phyloP scores from a whole-genome alignment of 2,888 invertebrate species.

The Lithophane semibrunnea region DNA sequence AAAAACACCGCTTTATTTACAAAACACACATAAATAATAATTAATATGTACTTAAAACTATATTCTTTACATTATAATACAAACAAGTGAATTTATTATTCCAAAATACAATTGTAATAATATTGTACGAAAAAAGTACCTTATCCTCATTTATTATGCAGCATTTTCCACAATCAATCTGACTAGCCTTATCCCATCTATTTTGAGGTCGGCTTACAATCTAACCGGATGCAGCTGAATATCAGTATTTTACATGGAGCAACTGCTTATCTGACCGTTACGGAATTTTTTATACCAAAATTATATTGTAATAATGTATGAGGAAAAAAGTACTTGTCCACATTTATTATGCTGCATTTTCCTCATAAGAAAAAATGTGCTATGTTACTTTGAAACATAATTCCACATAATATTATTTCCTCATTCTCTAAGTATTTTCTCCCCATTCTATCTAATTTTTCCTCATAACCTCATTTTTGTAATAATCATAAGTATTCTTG shows the following conservation, averaged over 20 bases:
- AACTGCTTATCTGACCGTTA: background rate
- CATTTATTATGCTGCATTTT: background rate
- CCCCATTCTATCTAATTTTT: background rate
- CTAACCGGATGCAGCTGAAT: background rate
- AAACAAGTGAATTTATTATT: conserved; percentile 9
- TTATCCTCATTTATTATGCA: too few relatives aligned
- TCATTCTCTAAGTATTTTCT: background rate
- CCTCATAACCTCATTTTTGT: conserved; percentile 1
- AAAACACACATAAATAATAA: conserved; percentile 61
- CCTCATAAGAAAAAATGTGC: background rate
- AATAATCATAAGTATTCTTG: conserved; percentile 15
- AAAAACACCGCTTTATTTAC: conserved; percentile 52
- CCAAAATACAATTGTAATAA: too few relatives aligned
- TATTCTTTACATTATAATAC: conserved; percentile 44
- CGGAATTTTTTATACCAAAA: conserved; percentile 5
- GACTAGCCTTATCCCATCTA: background rate
- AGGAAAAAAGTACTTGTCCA: background rate
- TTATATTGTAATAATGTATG: background rate
- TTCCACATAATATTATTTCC: background rate
- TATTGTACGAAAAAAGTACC: too few relatives aligned
- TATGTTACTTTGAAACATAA: background rate
- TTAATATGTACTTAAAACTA: conserved; percentile 24
- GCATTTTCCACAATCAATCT: background rate
- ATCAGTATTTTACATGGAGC: too few relatives aligned
- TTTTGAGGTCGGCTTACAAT: background rate